These are phyloP conservation scores for Cosmorhoe ocellata DNA, from an alignment of 2,888 invertebrate species.

Conservation along the genomic window DNA sequence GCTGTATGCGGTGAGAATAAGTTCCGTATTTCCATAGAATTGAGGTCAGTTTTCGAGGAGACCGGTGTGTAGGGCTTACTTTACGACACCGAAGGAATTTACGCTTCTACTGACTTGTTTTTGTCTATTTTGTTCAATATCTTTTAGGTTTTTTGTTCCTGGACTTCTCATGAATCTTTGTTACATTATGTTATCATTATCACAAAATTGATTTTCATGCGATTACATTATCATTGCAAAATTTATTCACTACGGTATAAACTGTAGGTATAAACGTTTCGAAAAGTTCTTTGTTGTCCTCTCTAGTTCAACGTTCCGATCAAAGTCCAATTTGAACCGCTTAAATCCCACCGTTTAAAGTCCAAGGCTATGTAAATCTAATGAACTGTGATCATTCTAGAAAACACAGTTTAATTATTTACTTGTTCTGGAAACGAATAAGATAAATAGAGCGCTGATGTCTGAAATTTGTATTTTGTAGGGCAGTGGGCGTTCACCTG, in stretches of 20 bases:
- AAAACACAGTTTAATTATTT: not conserved
- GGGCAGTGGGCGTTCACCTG: conserved; percentile 53
- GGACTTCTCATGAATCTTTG: not conserved
- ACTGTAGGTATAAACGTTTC: not conserved
- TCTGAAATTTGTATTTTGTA: conserved; percentile 21
- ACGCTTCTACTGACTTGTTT: conserved; percentile 8
- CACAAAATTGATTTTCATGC: too few relatives aligned
- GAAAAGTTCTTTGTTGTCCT: conserved; percentile 6
- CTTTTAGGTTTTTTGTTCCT: conserved; percentile 1
- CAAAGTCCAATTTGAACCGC: conserved; percentile 7
- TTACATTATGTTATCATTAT: not conserved
- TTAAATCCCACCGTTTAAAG: conserved; percentile 5
- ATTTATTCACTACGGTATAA: not conserved
- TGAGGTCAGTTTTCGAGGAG: conserved; percentile 51
- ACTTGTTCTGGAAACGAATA: conserved; percentile 1
- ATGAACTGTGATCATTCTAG: not conserved
- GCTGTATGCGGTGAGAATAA: conserved; percentile 44
- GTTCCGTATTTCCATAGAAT: conserved; percentile 56
- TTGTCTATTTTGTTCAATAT: not conserved
- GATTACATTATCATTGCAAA: not conserved
- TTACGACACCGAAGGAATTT: conserved; percentile 22
- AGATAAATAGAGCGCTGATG: conserved; percentile 17
- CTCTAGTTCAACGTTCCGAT: not conserved
- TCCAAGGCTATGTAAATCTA: conserved; percentile 5
- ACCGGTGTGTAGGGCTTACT: conserved; percentile 13